Base-by-base conservation (phyloP, 2,113 vertebrate species). In the Struthidea cinerea region DNA sequence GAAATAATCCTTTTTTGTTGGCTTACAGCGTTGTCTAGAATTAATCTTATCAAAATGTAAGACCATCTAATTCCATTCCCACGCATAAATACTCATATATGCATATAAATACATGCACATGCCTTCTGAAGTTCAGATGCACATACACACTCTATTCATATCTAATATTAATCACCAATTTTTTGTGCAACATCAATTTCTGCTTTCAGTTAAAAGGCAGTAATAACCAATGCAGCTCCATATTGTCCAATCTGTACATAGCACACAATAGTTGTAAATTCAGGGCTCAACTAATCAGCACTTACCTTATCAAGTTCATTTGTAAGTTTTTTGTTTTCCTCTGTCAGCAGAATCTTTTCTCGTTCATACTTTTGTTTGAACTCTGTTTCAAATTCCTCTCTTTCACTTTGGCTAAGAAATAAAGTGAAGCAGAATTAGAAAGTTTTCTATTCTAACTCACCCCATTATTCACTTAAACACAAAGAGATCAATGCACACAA, bases 241-340 rank as follows among this genome's bases (percentile, higher is more conserved):
- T 11, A 57, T 5, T 53, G 47, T 35, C 32, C 22, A 35, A 22
- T 55, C 4, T 57, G 28, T 41, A 89, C 33, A 64, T 0, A 61
- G n/a, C 13, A 68, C 5, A 57, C 13, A 61, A 28, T 0, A 80
- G 22, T 1, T 87, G 37, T n/a, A 71, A 87, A 81, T 69, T 82
- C 64, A 67, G 19, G 27, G 71, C 46, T 83, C 63, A 79, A 9
- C 7, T 46, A 39, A 78, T 33, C 33, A 81, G 24, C 39, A 93
- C 96, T 97, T 94, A 99, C 98, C 98, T 99, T 98, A 79, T 99
- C 99, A 79, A 99, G 98, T 74, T 99, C 99, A 96, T 91, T 98
- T 28, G 98, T 99, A 73, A 99, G 98, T 82, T 99, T 99, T 97
- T 99, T 99, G 93, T 99, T 99, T 89, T 99, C 99, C 55, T 99